Conservation (phyloP, 2,797 vertebrate genomes). For the Crocodylus rhombifer region DNA sequence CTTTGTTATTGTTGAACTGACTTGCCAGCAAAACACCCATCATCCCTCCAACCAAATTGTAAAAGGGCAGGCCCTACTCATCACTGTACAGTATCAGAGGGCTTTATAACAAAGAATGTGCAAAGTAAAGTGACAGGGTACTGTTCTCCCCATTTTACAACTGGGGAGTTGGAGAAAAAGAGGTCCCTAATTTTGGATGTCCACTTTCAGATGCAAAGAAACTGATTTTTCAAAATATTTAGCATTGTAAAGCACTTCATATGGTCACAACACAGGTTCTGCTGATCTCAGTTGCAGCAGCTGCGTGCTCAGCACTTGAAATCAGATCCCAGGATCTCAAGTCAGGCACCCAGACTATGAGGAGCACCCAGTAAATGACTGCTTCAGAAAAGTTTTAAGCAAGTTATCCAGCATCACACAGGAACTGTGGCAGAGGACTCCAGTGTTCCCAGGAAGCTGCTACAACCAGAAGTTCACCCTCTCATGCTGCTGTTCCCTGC, state of each 20-base stretch:
- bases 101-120: too few relatives aligned
- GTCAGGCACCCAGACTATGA: not conserved
- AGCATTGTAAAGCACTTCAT: not conserved
- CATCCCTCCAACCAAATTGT: too few relatives aligned
- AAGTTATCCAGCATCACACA: not conserved
- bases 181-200: accelerated
- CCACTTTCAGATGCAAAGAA: not conserved
- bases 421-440: too few relatives aligned
- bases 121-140: too few relatives aligned
- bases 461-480: not conserved
- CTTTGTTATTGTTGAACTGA: too few relatives aligned
- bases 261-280: not conserved
- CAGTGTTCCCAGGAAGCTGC: accelerated
- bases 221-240: not conserved
- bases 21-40: too few relatives aligned
- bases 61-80: too few relatives aligned
- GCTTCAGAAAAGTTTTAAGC: not conserved
- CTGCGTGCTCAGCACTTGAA: not conserved
- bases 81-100: too few relatives aligned
- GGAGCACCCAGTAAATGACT: accelerated
- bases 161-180: too few relatives aligned
- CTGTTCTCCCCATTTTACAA: too few relatives aligned
- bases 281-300: accelerated
- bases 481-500: not conserved
- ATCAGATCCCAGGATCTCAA: accelerated